These are phyloP conservation scores for Drosophila algonquin DNA, from an alignment of 2,888 invertebrate genomes.

Conservation along the genomic window DNA sequence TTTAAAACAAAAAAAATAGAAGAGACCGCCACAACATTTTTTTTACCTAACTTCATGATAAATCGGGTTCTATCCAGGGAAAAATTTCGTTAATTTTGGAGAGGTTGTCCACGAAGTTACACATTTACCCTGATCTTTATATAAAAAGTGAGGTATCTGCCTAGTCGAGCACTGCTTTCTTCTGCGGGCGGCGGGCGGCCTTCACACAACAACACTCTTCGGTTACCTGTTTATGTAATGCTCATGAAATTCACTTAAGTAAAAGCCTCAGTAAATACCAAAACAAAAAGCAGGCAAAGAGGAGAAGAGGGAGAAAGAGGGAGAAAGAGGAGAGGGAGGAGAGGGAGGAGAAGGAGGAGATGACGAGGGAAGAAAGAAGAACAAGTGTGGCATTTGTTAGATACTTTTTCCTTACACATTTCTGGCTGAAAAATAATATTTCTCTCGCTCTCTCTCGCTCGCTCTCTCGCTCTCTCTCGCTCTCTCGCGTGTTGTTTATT, in stretches of 20 bases:
- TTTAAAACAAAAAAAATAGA: too few relatives aligned
- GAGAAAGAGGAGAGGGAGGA: not conserved
- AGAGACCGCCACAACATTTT: too few relatives aligned
- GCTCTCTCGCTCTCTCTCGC: too few relatives aligned
- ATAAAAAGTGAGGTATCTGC: not conserved
- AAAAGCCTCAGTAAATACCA: slow-evolving; percentile 49
- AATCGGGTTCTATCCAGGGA: too few relatives aligned
- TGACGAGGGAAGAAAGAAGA: slow-evolving; percentile 11
- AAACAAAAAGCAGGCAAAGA: slow-evolving; percentile 27
- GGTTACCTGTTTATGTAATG: slow-evolving; percentile 67
- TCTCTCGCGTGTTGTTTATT: slow-evolving; percentile 46
- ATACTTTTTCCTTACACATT: slow-evolving; percentile 48
- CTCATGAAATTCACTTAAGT: slow-evolving; percentile 58
- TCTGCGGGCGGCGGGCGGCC: not conserved
- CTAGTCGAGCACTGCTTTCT: not conserved
- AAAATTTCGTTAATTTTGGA: too few relatives aligned
- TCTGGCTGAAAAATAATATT: slow-evolving; percentile 32
- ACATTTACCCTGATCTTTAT: too few relatives aligned
- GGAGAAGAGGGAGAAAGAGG: not conserved
- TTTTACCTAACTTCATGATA: too few relatives aligned
- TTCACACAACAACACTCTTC: not conserved
- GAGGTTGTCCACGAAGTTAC: too few relatives aligned
- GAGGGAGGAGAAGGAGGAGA: not conserved
- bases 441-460: slow-evolving; percentile 2
- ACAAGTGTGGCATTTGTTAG: slow-evolving; percentile 53